Percentiles rank a stretch among this genome's conserved stretches.
These are phyloP conservation scores for Poliocrania exsul DNA, from an alignment of 2,797 vertebrate species.

Conservation along the genomic window DNA sequence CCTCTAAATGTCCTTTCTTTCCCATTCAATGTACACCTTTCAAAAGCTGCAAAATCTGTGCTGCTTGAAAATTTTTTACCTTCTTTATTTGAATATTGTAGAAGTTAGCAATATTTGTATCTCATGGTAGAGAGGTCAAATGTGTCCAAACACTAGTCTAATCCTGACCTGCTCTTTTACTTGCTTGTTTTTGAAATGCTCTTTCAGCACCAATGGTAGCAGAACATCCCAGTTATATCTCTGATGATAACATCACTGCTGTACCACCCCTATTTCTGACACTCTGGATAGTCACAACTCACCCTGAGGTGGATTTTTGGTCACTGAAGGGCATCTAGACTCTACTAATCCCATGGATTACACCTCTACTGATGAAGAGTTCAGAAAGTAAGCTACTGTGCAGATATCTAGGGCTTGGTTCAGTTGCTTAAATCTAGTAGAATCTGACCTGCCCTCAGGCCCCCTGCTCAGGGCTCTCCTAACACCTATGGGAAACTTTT, in stretches of 20 bases:
- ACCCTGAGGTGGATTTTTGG: neutral
- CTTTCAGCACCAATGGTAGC: neutral
- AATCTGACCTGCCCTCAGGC: neutral
- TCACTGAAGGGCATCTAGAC: neutral
- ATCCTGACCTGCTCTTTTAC: neutral
- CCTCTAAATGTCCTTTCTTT: neutral
- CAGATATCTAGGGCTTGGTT: neutral
- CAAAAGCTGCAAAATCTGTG: neutral
- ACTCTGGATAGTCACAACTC: neutral
- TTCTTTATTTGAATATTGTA: neutral
- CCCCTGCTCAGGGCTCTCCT: neutral
- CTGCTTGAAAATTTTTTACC: neutral
- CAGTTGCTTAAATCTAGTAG: neutral
- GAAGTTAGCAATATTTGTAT: neutral
- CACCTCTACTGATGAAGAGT: neutral
- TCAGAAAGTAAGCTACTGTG: neutral
- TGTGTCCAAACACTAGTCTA: neutral
- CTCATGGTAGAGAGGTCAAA: neutral
- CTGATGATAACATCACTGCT: neutral
- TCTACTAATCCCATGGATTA: neutral
- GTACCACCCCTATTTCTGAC: neutral
- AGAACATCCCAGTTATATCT: neutral
- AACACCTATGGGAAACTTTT: neutral
- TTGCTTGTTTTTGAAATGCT: neutral
- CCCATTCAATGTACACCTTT: neutral